Conservation (phyloP, 1,140 invertebrate species). For the Pogonomyrmex barbatus region DNA sequence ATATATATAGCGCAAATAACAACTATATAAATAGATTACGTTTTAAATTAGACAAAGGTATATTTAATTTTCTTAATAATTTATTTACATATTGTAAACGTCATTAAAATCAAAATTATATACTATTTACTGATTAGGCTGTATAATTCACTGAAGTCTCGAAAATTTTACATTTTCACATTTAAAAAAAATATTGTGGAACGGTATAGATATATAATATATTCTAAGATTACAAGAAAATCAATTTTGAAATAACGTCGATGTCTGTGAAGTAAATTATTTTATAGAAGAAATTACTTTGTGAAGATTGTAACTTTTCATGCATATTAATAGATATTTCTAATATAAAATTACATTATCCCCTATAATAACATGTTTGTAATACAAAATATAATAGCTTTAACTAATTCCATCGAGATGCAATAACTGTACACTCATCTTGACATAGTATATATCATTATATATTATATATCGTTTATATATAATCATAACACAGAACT, state of each 20-base stretch:
- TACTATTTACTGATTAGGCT: constrained; percentile 16
- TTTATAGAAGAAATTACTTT: not conserved
- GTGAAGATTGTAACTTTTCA: constrained; percentile 13
- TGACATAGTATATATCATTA: not conserved
- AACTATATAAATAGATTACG: constrained; percentile 30
- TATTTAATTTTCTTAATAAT: constrained; percentile 1
- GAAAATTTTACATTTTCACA: constrained; percentile 1
- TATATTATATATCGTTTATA: constrained; percentile 31
- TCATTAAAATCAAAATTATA: not conserved
- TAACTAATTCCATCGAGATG: not conserved
- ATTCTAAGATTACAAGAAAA: constrained; percentile 3
- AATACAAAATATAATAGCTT: constrained; percentile 32
- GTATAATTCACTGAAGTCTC: constrained; percentile 20
- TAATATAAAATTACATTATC: constrained; percentile 18
- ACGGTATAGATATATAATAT: not conserved
- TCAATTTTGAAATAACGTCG: constrained; percentile 9
- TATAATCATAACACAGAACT: constrained; percentile 16
- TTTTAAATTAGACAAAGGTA: constrained; percentile 26
- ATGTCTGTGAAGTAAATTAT: constrained; percentile 10
- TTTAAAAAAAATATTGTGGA: not conserved
- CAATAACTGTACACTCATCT: not conserved
- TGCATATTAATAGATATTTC: constrained; percentile 4
- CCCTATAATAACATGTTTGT: not conserved
- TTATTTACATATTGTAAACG: constrained; percentile 30
- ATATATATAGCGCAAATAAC: constrained; percentile 39